These are phyloP conservation scores for Falco berigora DNA, from an alignment of 2,797 vertebrate genomes.

Conservation along the genomic window DNA sequence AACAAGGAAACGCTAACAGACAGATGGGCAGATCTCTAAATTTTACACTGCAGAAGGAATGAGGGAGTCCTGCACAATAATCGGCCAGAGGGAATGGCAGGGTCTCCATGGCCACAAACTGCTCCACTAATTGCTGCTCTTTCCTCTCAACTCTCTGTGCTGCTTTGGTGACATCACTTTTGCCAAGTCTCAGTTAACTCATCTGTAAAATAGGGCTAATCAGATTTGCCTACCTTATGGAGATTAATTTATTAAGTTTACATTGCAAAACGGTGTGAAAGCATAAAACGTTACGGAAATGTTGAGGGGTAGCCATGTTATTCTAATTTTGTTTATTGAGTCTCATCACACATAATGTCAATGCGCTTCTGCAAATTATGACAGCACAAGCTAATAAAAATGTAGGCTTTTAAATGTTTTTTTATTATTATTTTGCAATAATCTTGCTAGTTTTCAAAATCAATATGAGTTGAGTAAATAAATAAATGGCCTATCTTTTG, in stretches of 20 bases:
- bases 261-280: background rate
- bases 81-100: background rate
- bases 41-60: background rate
- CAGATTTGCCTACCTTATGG: slow-evolving; percentile 29
- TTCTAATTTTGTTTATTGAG: slow-evolving; percentile 48
- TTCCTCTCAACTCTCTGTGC: background rate
- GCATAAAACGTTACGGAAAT: slow-evolving; percentile 27
- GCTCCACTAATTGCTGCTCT: background rate
- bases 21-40: background rate
- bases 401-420: background rate
- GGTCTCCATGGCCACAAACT: background rate
- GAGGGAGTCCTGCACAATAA: background rate
- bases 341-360: slow-evolving; percentile 50
- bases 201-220: slow-evolving; percentile 42
- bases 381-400: slow-evolving; percentile 25
- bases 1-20: background rate
- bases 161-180: background rate
- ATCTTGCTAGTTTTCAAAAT: slow-evolving; percentile 5
- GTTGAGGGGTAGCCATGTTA: slow-evolving; percentile 11
- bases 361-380: background rate
- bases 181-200: slow-evolving; percentile 23
- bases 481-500: background rate
- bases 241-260: slow-evolving; percentile 43
- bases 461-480: background rate
- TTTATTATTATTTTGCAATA: background rate